Conservation (phyloP, 2,113 vertebrate genomes). For the Dendropsophus ebraccatus region DNA sequence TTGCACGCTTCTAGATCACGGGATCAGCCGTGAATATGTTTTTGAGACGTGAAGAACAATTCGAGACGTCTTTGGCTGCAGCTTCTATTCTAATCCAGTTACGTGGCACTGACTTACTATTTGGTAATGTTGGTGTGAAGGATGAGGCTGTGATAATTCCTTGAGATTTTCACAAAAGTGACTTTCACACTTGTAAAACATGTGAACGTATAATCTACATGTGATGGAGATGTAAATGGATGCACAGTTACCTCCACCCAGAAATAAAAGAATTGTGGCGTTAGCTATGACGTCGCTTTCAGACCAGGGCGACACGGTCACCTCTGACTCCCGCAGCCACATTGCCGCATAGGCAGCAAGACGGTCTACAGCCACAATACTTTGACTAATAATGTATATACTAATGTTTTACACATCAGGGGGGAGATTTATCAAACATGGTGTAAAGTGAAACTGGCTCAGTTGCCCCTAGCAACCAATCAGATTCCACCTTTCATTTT, state of each 20-base stretch:
- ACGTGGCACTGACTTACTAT: not conserved
- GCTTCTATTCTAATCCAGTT: not conserved
- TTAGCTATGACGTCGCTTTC: not conserved
- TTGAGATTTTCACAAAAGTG: not conserved
- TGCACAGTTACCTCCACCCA: not conserved
- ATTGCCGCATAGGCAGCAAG: not conserved
- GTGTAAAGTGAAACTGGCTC: too few species aligned
- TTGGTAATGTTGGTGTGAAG: not conserved
- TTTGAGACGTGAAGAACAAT: too few species aligned
- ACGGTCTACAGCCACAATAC: not conserved
- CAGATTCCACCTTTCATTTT: too few species aligned
- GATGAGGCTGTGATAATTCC: not conserved
- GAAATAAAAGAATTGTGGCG: not conserved
- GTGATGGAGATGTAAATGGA: not conserved
- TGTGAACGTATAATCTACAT: not conserved
- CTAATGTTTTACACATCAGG: too few species aligned
- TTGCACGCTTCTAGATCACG: too few species aligned
- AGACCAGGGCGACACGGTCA: not conserved
- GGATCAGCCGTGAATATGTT: too few species aligned
- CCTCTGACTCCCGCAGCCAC: not conserved
- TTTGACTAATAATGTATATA: too few species aligned
- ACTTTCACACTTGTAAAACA: slow-evolving; percentile 3
- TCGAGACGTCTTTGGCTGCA: too few species aligned
- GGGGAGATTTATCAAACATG: too few species aligned
- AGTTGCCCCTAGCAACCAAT: too few species aligned